Evolutionary conservation across 2,888 invertebrate genomes (phyloP).

Genomic region (Hirudinaria manillensis): DNA sequence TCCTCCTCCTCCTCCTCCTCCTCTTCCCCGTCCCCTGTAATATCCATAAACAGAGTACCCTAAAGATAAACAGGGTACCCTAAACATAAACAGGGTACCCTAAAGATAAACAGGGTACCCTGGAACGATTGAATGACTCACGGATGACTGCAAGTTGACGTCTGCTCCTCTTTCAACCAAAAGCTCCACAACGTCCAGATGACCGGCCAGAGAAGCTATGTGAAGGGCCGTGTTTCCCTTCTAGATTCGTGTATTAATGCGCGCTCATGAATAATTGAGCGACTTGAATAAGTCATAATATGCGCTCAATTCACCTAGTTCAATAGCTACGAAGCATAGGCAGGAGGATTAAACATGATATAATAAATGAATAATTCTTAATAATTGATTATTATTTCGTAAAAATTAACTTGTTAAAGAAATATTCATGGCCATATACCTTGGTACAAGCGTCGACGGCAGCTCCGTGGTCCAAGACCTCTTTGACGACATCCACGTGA

Average conservation of each 20-base stretch:
- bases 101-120: too few species aligned
- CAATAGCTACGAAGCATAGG: not conserved
- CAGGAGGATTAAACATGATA: not conserved
- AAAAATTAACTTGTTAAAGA: too few species aligned
- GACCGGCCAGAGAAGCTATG: conserved; percentile 81
- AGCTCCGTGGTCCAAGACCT: conserved; percentile 90
- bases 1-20: too few species aligned
- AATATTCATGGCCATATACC: conserved; percentile 31
- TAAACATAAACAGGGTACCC: too few species aligned
- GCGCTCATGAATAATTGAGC: not conserved
- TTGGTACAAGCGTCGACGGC: conserved; percentile 84
- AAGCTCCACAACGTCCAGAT: conserved; percentile 22
- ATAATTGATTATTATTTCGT: not conserved
- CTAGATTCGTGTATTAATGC: conserved; percentile 29
- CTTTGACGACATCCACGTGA: conserved; percentile 93
- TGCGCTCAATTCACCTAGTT: not conserved
- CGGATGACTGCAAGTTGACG: conserved; percentile 74
- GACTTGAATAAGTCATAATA: not conserved
- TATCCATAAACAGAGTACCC: too few species aligned
- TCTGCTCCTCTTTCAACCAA: conserved; percentile 30
- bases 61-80: too few species aligned
- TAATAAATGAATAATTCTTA: not conserved
- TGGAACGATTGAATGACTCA: conserved; percentile 34
- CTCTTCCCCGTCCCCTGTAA: too few species aligned
- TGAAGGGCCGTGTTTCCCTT: conserved; percentile 75